These are phyloP conservation scores for Corydoras maculifer DNA, from an alignment of 2,113 vertebrate species.

Conservation along the genomic window DNA sequence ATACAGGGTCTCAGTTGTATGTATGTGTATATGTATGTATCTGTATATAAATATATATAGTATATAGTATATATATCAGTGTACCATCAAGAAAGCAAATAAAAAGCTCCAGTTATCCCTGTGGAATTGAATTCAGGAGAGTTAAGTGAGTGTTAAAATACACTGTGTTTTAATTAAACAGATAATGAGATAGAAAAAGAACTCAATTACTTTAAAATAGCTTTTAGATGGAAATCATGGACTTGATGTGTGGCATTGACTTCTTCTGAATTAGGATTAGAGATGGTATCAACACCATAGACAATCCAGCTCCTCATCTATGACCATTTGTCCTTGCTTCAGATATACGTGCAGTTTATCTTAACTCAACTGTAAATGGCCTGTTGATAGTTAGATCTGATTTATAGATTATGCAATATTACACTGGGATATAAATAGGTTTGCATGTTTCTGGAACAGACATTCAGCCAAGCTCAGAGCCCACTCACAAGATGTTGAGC, in stretches of 20 bases:
- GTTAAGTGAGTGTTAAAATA: background rate
- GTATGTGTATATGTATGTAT: too few relatives aligned
- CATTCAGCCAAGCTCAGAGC: constrained; percentile 17
- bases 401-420: constrained; percentile 13
- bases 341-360: constrained; percentile 6
- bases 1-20: too few relatives aligned
- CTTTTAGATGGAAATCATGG: constrained; percentile 21
- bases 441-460: constrained; percentile 14
- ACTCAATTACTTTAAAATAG: constrained; percentile 28
- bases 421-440: constrained; percentile 16
- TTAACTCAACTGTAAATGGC: background rate
- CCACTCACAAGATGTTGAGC: constrained; percentile 25
- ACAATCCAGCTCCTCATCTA: too few relatives aligned
- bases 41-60: too few relatives aligned
- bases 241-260: constrained; percentile 14
- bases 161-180: constrained; percentile 30
- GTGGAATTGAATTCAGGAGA: too few relatives aligned
- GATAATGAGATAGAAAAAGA: constrained; percentile 29
- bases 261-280: constrained; percentile 26
- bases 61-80: too few relatives aligned
- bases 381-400: constrained; percentile 13
- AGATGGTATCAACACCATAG: constrained; percentile 1
- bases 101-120: too few relatives aligned
- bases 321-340: constrained; percentile 8
- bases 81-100: too few relatives aligned